Base-by-base conservation (phyloP, 2,113 vertebrate genomes). In the Apistogramma diplotaenia region DNA sequence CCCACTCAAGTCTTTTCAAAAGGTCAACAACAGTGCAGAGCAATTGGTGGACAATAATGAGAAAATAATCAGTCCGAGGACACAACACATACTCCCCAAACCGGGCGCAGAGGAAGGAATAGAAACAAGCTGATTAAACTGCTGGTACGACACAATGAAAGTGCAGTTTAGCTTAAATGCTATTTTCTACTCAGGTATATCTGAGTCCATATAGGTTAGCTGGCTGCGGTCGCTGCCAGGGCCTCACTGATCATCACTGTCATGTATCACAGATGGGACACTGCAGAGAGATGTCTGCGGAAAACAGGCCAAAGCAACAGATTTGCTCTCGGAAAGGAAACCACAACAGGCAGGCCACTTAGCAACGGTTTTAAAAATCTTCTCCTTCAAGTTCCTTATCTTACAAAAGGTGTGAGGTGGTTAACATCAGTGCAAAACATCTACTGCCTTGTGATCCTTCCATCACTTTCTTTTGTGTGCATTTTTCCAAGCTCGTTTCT, bases 1-100 rank as follows among this genome's bases (percentile, higher is more conserved):
- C 54, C 37, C 84, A 60, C 62, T 27, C 2, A 29, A 77, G 75
- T 71, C 54, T 61, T 59, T 71, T 60, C 37, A 67, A 73, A 73
- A 85, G 58, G 82, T 85, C 81, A 84, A 53, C 59, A 12, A 58
- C 71, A 11, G 57, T 15, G 74, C 58, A 74, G 1, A 51, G 37
- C 25, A 37, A 79, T 33, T n/a, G 78, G 1, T 10, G 2, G 37
- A 12, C 78, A 15, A 29, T 56, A 71, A 83, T 13, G 40, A 87
- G 72, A 11, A 87, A 77, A 87, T 65, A 70, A 51, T 57, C 57
- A 23, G 71, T 37, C 70, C 31, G 67, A 13, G 58, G 65, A 74
- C 27, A n/a, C 43, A 51, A 43, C 37, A 15, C 8, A 70, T 5
- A 70, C 58, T 75, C 51, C 29, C 23, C 62, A 57, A 23, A 78